phyloP scores from a whole-genome alignment of 1,140 invertebrate genomes.

The Yoshiicerus persimilis region DNA sequence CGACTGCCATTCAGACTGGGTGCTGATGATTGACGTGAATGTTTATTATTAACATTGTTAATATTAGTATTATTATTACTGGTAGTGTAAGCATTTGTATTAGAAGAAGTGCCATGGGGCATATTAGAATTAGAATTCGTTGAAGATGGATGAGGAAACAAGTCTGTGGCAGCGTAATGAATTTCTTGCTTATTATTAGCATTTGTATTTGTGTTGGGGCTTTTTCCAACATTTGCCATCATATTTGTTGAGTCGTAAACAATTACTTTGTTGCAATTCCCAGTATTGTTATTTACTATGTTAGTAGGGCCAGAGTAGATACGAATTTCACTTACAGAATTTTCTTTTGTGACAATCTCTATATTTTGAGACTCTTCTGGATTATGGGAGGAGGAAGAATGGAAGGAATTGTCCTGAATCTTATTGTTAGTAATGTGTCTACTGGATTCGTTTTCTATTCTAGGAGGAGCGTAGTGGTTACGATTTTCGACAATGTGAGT shows the following conservation, averaged over 20 bases:
- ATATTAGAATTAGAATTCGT: neutral
- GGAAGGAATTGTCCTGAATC: neutral
- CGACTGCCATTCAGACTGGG: constrained; percentile 14
- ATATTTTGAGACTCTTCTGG: constrained; percentile 38
- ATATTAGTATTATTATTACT: neutral
- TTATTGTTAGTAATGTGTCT: neutral
- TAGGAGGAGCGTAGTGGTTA: neutral
- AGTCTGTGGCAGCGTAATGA: constrained; percentile 44
- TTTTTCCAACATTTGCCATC: neutral
- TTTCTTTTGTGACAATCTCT: constrained; percentile 47
- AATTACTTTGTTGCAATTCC: constrained; percentile 4
- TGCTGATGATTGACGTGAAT: constrained; percentile 24
- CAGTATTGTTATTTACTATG: neutral
- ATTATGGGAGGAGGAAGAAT: neutral
- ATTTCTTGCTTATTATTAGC: constrained; percentile 31
- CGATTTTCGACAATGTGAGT: neutral
- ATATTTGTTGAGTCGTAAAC: neutral
- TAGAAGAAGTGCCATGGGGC: neutral
- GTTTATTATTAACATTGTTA: neutral
- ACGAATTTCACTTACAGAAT: constrained; percentile 46
- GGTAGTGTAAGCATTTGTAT: neutral
- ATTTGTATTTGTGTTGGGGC: neutral
- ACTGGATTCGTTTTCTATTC: neutral
- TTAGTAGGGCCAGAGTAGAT: constrained; percentile 40
- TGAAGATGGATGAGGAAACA: constrained; percentile 10